Base-by-base conservation (phyloP, 2,888 invertebrate species). In the Cordilura impudica region DNA sequence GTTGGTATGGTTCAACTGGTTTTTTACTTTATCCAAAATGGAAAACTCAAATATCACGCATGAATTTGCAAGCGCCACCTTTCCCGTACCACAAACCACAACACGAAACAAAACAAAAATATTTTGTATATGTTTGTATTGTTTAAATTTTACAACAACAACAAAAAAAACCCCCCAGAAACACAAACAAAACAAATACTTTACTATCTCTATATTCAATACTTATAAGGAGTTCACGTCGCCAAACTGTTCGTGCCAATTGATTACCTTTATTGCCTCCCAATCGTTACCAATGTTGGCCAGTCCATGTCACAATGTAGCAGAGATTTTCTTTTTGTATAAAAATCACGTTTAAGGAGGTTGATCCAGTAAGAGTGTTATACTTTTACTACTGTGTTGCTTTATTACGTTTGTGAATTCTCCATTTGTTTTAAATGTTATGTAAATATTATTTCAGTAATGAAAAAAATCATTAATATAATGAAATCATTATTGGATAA, bases 11-110 rank as follows among this genome's bases (percentile, higher is more conserved):
- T 72, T 51, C 35, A 80, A 63, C 51, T 39, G 43, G 35, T 43
- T 70, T 65, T 51, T 43, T 35, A 2, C 43, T 53, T 78, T 77
- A 63, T 75, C 63, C 81, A 81, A 78, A 84, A 66, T 78, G 66
- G 65, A 69, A 72, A 60, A 65, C 19, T 21, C 35, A 61, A 67
- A 51, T 43, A 16, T 23, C 53, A 73, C 69, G 63, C 78, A 69
- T 74, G 63, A 65, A 47, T 74, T 78, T 78, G 45, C 51, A 71
- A 70, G 67, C 76, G 81, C 69, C 78, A 61, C 77, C 74, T 70
- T 2, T 67, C 21, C 49, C 49, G 21, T 65, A 23, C 49, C 19
- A 12, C 4, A 23, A n/a, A 21, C n/a, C 21, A n/a, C 23, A 51
- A 1, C n/a, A 51, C 23, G n/a, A 23, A 51, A 6, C 12, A 26